Evolutionary conservation across 2,888 invertebrate genomes (phyloP).

Genomic region (Dicroscelio sp.): DNA sequence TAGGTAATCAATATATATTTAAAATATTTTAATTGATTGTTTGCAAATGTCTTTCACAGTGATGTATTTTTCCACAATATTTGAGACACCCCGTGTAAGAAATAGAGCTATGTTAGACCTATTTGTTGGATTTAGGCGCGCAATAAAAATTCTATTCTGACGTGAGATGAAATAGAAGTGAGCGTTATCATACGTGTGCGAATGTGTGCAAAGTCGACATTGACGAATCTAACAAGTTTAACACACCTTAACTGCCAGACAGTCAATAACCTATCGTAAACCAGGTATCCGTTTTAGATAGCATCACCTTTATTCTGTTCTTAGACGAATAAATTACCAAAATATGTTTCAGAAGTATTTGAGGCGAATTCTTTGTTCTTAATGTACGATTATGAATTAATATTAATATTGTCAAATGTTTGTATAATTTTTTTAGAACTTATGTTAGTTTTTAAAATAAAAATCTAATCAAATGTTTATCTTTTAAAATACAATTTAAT

Average conservation of each 20-base stretch:
- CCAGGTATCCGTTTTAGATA: conserved; percentile 87
- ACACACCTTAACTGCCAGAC: conserved; percentile 85
- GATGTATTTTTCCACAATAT: too few species aligned
- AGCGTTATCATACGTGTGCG: conserved; percentile 64
- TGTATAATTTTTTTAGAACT: too few species aligned
- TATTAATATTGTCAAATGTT: too few species aligned
- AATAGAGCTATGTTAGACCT: conserved; percentile 61
- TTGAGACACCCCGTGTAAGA: conserved; percentile 58
- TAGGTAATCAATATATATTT: too few species aligned
- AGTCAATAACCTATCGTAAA: conserved; percentile 86
- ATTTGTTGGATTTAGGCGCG: conserved; percentile 62
- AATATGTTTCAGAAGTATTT: conserved; percentile 64
- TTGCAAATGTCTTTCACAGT: too few species aligned
- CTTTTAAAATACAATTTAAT: too few species aligned
- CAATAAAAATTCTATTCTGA: conserved; percentile 81
- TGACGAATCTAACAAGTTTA: conserved; percentile 85
- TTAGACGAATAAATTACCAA: conserved; percentile 75
- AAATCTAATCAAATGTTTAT: too few species aligned
- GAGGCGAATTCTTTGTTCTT: conserved; percentile 65
- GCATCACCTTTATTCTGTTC: conserved; percentile 85
- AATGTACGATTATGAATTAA: too few species aligned
- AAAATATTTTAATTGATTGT: too few species aligned
- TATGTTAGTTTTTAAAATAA: too few species aligned
- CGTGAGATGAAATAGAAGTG: conserved; percentile 81
- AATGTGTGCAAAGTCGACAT: conserved; percentile 68